A percentile compares a stretch with the other conserved stretches of the same genome.
These are phyloP conservation scores for Malthinus flaveolus DNA, from an alignment of 2,888 invertebrate species.

Conservation along the genomic window DNA sequence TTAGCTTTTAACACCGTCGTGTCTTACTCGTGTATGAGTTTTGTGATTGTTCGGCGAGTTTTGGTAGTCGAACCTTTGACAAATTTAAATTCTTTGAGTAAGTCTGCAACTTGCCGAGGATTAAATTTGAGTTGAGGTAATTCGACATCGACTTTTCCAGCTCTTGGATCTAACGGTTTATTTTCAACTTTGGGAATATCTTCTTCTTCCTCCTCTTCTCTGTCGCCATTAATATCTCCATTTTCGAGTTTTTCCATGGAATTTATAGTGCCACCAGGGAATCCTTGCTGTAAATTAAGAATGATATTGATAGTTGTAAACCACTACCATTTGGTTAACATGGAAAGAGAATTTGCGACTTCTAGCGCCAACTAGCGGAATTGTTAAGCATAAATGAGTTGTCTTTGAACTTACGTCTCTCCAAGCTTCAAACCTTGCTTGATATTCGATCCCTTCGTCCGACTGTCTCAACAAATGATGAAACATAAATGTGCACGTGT, in stretches of 20 bases:
- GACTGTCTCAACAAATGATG: constrained; percentile 74
- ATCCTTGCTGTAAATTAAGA: constrained; percentile 64
- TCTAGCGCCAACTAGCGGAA: neutral
- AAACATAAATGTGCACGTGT: constrained; percentile 64
- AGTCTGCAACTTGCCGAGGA: constrained; percentile 58
- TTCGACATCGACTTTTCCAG: constrained; percentile 76
- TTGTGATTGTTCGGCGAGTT: constrained; percentile 60
- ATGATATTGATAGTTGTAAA: neutral
- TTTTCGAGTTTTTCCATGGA: constrained; percentile 62
- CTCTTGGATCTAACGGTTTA: constrained; percentile 70
- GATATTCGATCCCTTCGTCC: constrained; percentile 66
- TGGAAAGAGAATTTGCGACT: constrained; percentile 10
- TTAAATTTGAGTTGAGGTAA: constrained; percentile 72
- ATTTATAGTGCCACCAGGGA: constrained; percentile 69
- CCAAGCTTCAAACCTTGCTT: constrained; percentile 71
- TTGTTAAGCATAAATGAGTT: neutral
- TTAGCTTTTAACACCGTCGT: neutral
- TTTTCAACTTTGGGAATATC: constrained; percentile 33
- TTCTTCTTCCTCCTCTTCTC: constrained; percentile 35
- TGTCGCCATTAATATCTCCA: constrained; percentile 42
- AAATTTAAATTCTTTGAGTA: constrained; percentile 59
- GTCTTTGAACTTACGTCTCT: constrained; percentile 55
- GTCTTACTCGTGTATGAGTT: constrained; percentile 58
- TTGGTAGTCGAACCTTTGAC: constrained; percentile 58
- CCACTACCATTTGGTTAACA: neutral